phyloP scores from a whole-genome alignment of 2,113 vertebrate genomes.

The Crotalus horridus region DNA sequence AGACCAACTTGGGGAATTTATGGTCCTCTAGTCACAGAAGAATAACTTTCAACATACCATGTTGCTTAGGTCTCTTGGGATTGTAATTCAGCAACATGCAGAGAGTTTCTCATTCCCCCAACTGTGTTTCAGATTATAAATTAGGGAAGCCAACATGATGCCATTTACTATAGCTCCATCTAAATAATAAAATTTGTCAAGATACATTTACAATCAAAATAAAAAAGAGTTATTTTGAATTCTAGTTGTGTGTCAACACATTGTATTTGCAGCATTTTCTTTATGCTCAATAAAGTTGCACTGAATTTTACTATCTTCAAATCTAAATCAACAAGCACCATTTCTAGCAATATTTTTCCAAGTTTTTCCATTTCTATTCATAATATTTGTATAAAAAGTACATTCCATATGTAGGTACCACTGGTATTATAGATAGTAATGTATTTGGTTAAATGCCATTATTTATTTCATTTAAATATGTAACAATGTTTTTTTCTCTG shows the following conservation, averaged over 20 bases:
- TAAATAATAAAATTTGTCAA: constrained; percentile 35
- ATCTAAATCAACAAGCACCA: neutral
- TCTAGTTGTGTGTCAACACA: neutral
- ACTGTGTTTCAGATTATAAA: constrained; percentile 19
- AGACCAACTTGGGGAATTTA: neutral
- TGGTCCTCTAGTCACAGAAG: neutral
- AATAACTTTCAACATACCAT: neutral
- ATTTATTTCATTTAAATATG: neutral
- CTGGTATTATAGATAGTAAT: neutral
- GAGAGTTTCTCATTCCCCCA: neutral
- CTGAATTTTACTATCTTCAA: neutral
- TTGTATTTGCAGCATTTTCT: neutral
- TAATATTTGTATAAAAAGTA: neutral
- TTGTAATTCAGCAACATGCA: neutral
- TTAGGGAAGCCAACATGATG: constrained; percentile 28
- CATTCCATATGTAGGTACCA: neutral
- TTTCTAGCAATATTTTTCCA: neutral
- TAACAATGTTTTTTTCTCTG: neutral
- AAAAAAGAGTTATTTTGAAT: neutral
- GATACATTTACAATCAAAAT: constrained; percentile 31
- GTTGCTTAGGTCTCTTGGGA: neutral
- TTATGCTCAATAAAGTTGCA: neutral
- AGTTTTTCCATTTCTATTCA: neutral
- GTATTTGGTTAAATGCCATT: neutral
- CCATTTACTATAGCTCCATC: constrained; percentile 22